A percentile compares a stretch with the other conserved stretches of the same genome.
Evolutionary conservation across 2,797 vertebrate genomes (phyloP).

Genomic region (Syngnathus rostellatus): DNA sequence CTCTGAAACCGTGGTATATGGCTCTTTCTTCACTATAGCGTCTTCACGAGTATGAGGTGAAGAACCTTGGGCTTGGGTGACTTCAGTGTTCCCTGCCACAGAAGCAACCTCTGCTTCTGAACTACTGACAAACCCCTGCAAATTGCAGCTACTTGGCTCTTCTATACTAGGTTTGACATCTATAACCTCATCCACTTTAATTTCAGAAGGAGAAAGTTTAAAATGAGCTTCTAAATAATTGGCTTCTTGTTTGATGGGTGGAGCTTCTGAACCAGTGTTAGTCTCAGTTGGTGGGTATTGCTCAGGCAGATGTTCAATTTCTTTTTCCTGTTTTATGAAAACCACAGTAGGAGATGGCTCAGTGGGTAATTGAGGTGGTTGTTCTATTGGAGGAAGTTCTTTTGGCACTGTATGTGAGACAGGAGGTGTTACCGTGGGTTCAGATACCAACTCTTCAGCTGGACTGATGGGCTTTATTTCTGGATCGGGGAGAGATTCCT

Average conservation of each 20-base stretch:
- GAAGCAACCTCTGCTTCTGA: slow-evolving; percentile 52
- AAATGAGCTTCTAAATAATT: slow-evolving; percentile 27
- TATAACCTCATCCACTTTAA: slow-evolving; percentile 33
- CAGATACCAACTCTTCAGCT: slow-evolving; percentile 44
- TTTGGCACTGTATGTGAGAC: slow-evolving; percentile 32
- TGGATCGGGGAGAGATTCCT: slow-evolving; percentile 58
- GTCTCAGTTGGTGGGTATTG: slow-evolving; percentile 30
- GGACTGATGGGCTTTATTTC: slow-evolving; percentile 73
- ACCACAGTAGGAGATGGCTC: slow-evolving; percentile 22
- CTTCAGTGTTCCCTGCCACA: slow-evolving; percentile 41
- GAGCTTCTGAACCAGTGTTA: slow-evolving; percentile 35
- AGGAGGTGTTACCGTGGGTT: slow-evolving; percentile 23
- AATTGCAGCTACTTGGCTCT: slow-evolving; percentile 59
- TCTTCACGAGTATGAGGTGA: slow-evolving; percentile 43
- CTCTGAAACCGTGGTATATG: slow-evolving; percentile 30
- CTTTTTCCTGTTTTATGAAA: slow-evolving; percentile 45
- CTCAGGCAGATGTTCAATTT: slow-evolving; percentile 33
- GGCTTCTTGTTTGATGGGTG: slow-evolving; percentile 50
- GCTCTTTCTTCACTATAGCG: slow-evolving; percentile 47
- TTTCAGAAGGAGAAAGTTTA: slow-evolving; percentile 45
- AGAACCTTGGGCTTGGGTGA: slow-evolving; percentile 43
- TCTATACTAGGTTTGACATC: slow-evolving; percentile 58
- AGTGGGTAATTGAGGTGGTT: slow-evolving; percentile 28
- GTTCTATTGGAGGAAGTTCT: slow-evolving; percentile 46
- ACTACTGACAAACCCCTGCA: slow-evolving; percentile 60